A percentile compares a stretch with the other conserved stretches of the same genome.
Conservation (phyloP, 2,113 vertebrate species). For the Chitala chitala region DNA sequence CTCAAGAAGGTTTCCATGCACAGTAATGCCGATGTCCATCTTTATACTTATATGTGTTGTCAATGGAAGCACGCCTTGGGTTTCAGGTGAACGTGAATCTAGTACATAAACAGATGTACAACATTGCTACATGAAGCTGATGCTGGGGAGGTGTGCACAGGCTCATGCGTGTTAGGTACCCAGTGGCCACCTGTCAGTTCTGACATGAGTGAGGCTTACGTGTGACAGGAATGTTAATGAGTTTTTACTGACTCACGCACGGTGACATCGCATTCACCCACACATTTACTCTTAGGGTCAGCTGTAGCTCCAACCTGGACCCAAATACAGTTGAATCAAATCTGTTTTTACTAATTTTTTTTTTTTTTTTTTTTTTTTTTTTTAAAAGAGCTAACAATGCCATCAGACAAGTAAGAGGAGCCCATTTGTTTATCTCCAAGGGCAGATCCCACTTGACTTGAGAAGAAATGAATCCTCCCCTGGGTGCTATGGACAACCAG, state of each 20-base stretch:
- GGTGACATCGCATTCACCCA: too few species aligned
- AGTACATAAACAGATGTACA: conserved; percentile 21
- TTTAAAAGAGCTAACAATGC: background rate
- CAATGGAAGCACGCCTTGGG: conserved; percentile 17
- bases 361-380: background rate
- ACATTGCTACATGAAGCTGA: too few species aligned
- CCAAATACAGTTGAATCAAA: too few species aligned
- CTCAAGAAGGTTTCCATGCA: background rate
- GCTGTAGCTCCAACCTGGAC: too few species aligned
- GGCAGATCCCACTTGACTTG: background rate
- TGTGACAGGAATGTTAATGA: too few species aligned
- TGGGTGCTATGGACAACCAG: background rate
- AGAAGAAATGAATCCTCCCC: background rate
- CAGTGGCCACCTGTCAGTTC: too few species aligned
- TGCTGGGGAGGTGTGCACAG: too few species aligned
- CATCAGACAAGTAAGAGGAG: background rate
- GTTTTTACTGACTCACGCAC: too few species aligned
- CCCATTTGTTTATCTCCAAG: background rate
- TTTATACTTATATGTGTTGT: background rate
- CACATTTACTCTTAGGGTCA: too few species aligned
- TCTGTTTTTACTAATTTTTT: too few species aligned
- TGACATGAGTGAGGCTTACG: too few species aligned
- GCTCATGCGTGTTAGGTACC: too few species aligned
- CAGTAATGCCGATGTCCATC: background rate
- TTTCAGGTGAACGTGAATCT: conserved; percentile 23